Evolutionary conservation across 2,113 vertebrate species (phyloP), one percentile per base, ranked within the genome.

Genomic region (Girardinichthys multiradiatus): DNA sequence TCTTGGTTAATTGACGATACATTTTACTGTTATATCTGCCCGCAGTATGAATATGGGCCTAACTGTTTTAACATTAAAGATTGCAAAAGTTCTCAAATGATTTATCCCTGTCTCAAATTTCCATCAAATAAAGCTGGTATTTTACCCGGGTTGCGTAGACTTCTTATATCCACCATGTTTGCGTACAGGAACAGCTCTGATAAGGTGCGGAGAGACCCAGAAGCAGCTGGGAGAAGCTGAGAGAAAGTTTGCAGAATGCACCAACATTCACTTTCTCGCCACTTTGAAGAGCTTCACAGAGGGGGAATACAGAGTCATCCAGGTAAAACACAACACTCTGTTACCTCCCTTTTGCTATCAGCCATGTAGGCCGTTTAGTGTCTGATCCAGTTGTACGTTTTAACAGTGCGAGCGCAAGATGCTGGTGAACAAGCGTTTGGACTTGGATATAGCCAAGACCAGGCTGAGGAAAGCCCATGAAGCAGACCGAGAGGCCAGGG

Each of bases 201-300:
- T 97, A 84, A 96, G 95, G 88, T 96, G 95, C 85, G 97, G 97
- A 86, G 96, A 97, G 92, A 94, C 93, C 74, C 95, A 98, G 91
- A 98, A 95, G 82, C 93, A 95, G 90, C 94, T 98, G 72, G 94
- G 96, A 51, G 93, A 94, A 24, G 94, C 95, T 61, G 95, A 98
- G 90, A 95, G 94, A 91, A 95, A 97, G 80, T 93, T 98, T 45
- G 93, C 96, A 90, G 96, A 98, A 85, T 96, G 95, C 59, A 91
- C 95, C 77, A 94, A 94, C 78, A 96, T 98, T 91, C 96, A 96
- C 90, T 98, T 97, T 85, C 95, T 98, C 71, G 94, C 93, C 70
- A 97, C 97, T 29, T 89, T 98, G 84, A 95, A 93, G 88, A 96
- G 95, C 82, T 98, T 97, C 83, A 95, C 96, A 76, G 96, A 97